Base-by-base conservation (phyloP, 1,140 invertebrate genomes). In the Lucilia cuprina region DNA sequence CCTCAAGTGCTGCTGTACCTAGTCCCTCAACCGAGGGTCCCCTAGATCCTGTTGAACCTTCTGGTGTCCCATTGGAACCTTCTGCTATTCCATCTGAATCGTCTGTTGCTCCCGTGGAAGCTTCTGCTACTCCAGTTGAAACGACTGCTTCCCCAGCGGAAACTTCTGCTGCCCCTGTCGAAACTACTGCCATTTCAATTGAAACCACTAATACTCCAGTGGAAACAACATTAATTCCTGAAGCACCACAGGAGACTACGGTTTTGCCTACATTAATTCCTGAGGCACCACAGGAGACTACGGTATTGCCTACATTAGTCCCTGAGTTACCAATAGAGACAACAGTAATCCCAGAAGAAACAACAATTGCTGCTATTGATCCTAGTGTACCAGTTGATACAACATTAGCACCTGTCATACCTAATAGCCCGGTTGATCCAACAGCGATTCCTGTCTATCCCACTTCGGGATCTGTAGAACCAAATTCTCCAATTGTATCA, bases 231-330 rank as follows among this genome's bases (percentile, higher is more conserved):
- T 82, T 83, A 0, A 65, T 84, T 13, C 83, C 86, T 10, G 84
- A 85, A 0, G 65, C 80, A 10, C 75, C 49, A 7, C 83, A 86
- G 13, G 87, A 87, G 1, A 85, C 87, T 2, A 85, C 88, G 2
- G 85, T 87, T 2, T 86, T 85, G 74, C 41, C 65, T 30, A 84
- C 82, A 30, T 21, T 60, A 1, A 77, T 70, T 10, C 30, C 75
- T 14, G 30, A 55, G 12, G 7, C 17, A 55, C 55, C 13, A 70
- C 17, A 49, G 65, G 49, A 47, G 49, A 49, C 83, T 0, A 82
- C 83, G 2, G 85, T 87, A 3, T 86, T 85, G 74, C 41, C 65
- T 30, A 84, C 82, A 30, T 21, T 60, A 1, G 82, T 70, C 3
- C 30, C 75, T 14, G 30, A 55, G 12, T 55, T 55, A 55, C 55